Evolutionary conservation across 2,888 invertebrate genomes (phyloP), one percentile per base, ranked within the genome.

Genomic region (Megamerina dolium): DNA sequence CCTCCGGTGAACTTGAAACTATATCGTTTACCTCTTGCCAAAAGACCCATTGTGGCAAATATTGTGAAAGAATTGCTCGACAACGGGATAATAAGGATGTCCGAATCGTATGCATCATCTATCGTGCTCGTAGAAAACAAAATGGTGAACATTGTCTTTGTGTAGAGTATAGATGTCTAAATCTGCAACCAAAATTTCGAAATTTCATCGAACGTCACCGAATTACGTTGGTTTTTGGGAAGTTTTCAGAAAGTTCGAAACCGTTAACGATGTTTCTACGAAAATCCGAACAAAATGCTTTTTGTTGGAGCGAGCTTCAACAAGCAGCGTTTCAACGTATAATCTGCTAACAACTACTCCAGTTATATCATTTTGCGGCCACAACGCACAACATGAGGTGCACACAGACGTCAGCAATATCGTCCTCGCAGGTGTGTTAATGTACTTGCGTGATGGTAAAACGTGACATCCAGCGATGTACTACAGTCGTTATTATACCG

Each of bases 121-220:
- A 5, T 52, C 52, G 53, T 52, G 9, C 37, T 56, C 2, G 47
- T 51, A 3, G 39, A 41, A 12, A 54, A 26, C 37, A 47, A 39
- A 51, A 52, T 36, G 50, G 49, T 4, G 52, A 52, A 31, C 41
- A 50, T 16, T 41, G 50, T 2, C 21, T 51, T 8, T 51, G 41
- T 33, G 31, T 43, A 3, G 38, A 43, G n/a, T 43, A 40, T 12
- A 10, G 35, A 13, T 3, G 21, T 3, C 18, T 39, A 8, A 47
- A 47, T 21, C 32, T 19, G 18, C 41, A 44, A 4, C 44, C 44
- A 16, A 17, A 41, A 44, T 4, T 47, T 32, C 14, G 35, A 21
- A 14, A 27, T 27, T 2, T 41, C 48, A 1, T 33, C 21, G n/a
- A 48, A 31, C 6, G 12, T 14, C 3, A 39, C 40, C 23, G 44